Evolutionary conservation across 2,888 invertebrate species (phyloP).

Genomic region (Synergus itoensis): DNA sequence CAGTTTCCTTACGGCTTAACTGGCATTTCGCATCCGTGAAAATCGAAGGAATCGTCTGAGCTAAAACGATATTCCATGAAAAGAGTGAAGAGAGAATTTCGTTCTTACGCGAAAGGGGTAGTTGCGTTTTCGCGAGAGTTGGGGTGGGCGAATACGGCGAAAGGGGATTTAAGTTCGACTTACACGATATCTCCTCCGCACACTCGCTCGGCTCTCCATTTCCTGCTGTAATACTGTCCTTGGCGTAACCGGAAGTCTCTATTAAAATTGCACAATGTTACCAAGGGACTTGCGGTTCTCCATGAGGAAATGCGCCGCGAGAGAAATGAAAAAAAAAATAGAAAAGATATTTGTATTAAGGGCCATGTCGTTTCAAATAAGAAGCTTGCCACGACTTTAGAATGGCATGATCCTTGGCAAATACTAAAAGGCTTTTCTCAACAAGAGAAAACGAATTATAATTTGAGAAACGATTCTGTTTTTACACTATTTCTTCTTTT

Average conservation of each 20-base stretch:
- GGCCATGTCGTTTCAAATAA: slow-evolving; percentile 56
- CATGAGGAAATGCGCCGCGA: slow-evolving; percentile 42
- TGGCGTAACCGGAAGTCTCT: slow-evolving; percentile 58
- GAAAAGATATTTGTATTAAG: slow-evolving; percentile 55
- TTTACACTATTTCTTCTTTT: slow-evolving; percentile 41
- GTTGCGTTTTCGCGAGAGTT: slow-evolving; percentile 37
- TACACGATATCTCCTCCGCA: slow-evolving; percentile 76
- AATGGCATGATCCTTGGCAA: slow-evolving; percentile 36
- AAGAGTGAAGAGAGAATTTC: slow-evolving; percentile 46
- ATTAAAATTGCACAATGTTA: slow-evolving; percentile 72
- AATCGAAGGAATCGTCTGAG: slow-evolving; percentile 25
- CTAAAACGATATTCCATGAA: slow-evolving; percentile 25
- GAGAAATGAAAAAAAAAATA: slow-evolving; percentile 45
- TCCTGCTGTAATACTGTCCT: slow-evolving; percentile 65
- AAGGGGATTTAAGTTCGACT: slow-evolving; percentile 73
- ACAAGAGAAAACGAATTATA: slow-evolving; percentile 35
- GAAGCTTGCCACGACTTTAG: slow-evolving; percentile 52
- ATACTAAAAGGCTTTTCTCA: slow-evolving; percentile 11
- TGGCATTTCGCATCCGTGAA: neutral
- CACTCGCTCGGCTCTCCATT: slow-evolving; percentile 72
- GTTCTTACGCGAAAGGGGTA: slow-evolving; percentile 53
- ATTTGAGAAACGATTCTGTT: slow-evolving; percentile 1
- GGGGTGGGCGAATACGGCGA: slow-evolving; percentile 47
- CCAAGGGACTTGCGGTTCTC: slow-evolving; percentile 45
- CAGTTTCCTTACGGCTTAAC: neutral